Percentiles rank a stretch among this genome's conserved stretches.
These are phyloP conservation scores for Idris sp. DNA, from an alignment of 1,140 invertebrate genomes.

Conservation along the genomic window DNA sequence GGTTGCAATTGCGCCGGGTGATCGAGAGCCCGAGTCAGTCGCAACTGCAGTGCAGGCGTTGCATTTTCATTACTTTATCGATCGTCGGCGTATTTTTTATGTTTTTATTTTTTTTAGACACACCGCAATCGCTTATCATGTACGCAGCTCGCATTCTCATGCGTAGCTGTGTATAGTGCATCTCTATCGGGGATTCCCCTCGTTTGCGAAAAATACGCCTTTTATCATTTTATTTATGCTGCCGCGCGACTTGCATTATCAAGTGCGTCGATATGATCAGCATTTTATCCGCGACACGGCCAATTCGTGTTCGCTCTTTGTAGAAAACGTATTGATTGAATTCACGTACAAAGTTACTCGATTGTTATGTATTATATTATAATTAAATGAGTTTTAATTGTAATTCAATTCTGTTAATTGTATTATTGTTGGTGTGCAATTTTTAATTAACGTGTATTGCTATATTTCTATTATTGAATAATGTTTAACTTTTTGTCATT, in stretches of 20 bases:
- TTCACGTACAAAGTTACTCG: not conserved
- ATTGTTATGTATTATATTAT: constrained; percentile 6
- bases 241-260: constrained; percentile 50
- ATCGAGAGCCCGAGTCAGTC: constrained; percentile 55
- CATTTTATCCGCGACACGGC: constrained; percentile 14
- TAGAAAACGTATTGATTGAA: constrained; percentile 18
- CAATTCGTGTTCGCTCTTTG: no score
- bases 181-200: constrained; percentile 21
- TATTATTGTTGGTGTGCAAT: no score
- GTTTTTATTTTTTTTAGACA: constrained; percentile 48
- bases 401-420: no score
- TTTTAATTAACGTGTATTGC: no score
- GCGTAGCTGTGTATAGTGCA: constrained; percentile 27
- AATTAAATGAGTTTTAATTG: constrained; percentile 4
- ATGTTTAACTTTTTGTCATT: no score
- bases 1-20: constrained; percentile 46
- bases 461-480: no score
- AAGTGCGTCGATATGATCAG: constrained; percentile 31
- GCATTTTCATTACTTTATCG: constrained; percentile 62
- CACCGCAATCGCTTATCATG: constrained; percentile 56
- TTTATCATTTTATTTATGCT: constrained; percentile 59
- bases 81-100: constrained; percentile 8
- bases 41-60: constrained; percentile 49
- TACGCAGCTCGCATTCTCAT: constrained; percentile 57
- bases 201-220: constrained; percentile 30